Conservation (phyloP, 2,888 invertebrate species). For the Lumbricus terrestris region DNA sequence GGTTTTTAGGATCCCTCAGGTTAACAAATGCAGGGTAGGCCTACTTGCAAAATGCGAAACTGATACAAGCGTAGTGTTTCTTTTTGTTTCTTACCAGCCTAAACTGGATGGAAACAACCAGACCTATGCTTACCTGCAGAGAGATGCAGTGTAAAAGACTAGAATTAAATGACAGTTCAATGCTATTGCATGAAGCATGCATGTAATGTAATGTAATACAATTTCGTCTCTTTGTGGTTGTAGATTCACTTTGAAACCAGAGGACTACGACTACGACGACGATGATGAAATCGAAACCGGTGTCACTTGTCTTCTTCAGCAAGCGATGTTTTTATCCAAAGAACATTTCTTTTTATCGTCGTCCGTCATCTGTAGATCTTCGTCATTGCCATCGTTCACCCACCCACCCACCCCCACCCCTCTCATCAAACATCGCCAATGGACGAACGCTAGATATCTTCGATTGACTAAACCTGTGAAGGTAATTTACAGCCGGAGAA, state of each 20-base stretch:
- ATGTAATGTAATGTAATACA: not conserved
- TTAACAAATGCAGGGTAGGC: too few species aligned
- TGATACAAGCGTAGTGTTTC: too few species aligned
- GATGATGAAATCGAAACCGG: not conserved
- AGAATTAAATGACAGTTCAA: not conserved
- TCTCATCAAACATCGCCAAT: not conserved
- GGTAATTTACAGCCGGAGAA: not conserved
- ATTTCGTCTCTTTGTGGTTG: not conserved
- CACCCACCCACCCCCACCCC: too few species aligned
- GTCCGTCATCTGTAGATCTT: not conserved
- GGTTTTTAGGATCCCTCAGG: too few species aligned
- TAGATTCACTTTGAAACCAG: not conserved
- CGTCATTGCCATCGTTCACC: not conserved
- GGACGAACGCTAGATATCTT: not conserved
- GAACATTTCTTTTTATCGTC: not conserved
- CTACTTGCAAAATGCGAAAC: too few species aligned
- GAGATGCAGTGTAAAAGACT: not conserved
- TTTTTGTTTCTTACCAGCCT: too few species aligned
- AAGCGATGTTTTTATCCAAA: not conserved
- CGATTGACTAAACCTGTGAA: not conserved
- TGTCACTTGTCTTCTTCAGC: not conserved
- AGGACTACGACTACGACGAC: not conserved
- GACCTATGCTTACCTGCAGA: too few species aligned
- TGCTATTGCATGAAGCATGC: not conserved
- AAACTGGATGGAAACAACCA: too few species aligned